A percentile compares a stretch with the other conserved stretches of the same genome.
Conservation (phyloP, 37 sponge, comb jelly and placozoan species). For the Beroe forskalii region DNA sequence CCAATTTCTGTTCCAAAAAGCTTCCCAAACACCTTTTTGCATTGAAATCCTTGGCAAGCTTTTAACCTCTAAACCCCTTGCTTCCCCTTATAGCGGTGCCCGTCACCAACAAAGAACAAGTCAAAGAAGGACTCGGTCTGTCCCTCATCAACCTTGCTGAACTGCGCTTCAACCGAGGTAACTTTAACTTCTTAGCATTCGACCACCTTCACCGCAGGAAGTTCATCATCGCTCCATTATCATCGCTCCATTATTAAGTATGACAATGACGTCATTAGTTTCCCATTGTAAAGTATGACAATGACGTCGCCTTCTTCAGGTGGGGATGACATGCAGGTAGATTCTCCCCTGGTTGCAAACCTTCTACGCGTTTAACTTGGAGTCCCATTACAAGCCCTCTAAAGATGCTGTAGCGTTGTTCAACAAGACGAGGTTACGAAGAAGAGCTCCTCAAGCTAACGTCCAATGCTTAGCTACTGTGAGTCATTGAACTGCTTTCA, state of each 20-base stretch:
- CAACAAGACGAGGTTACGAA: not conserved
- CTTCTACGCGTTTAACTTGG: constrained; percentile 31
- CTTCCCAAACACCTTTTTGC: no score
- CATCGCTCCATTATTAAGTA: no score
- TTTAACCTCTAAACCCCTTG: no score
- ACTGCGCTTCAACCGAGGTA: constrained; percentile 10
- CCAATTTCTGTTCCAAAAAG: not conserved
- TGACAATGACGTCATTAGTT: no score
- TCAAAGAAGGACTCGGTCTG: constrained; percentile 24
- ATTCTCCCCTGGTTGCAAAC: constrained; percentile 38
- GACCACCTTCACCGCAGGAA: no score
- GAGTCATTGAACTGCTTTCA: no score
- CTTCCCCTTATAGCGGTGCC: constrained; percentile 61
- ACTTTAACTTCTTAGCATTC: not conserved
- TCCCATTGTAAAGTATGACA: no score
- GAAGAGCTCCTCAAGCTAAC: not conserved
- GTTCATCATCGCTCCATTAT: no score
- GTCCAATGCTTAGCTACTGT: constrained; percentile 34
- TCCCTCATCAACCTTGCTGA: not conserved
- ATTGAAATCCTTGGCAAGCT: no score
- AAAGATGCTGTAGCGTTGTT: constrained; percentile 16
- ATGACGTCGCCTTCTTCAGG: not conserved
- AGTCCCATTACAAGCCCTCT: constrained; percentile 31
- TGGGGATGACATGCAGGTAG: constrained; percentile 14
- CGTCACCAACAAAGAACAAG: constrained; percentile 3